A percentile compares a stretch with the other conserved stretches of the same genome.
These are phyloP conservation scores for Aporophyla lueneburgensis DNA, from an alignment of 2,888 invertebrate species.

Conservation along the genomic window DNA sequence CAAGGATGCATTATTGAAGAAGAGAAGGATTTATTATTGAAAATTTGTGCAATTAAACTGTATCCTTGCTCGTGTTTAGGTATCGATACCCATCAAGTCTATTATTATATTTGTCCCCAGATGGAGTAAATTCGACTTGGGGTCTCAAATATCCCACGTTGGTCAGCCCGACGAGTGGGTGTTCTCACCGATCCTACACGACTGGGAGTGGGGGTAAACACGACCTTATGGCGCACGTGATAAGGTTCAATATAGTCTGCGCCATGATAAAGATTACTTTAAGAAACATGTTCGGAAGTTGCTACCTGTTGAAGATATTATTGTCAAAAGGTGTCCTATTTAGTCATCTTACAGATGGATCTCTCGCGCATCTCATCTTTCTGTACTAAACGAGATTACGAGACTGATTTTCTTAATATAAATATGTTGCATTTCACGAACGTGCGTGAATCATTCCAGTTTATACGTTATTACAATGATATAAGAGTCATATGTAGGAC, in stretches of 20 bases:
- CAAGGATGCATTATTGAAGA: no score
- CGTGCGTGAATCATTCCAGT: not conserved
- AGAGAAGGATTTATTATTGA: no score
- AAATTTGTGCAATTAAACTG: no score
- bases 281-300: conserved; percentile 1
- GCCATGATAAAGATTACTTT: not conserved
- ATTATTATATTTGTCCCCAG: conserved; percentile 68
- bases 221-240: conserved; percentile 16
- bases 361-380: not conserved
- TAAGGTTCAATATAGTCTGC: conserved; percentile 44
- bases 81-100: no score
- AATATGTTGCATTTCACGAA: not conserved
- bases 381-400: not conserved
- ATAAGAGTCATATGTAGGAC: not conserved
- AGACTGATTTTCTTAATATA: not conserved
- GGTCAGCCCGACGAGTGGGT: conserved; percentile 93
- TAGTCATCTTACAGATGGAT: no score
- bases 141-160: conserved; percentile 88
- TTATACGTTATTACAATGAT: not conserved
- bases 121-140: conserved; percentile 91
- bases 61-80: no score
- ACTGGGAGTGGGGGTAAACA: conserved; percentile 86
- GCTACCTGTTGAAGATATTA: not conserved
- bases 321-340: not conserved
- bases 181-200: conserved; percentile 90